Evolutionary conservation across 2,888 invertebrate genomes (phyloP).

Genomic region (Dendrolimus pini): DNA sequence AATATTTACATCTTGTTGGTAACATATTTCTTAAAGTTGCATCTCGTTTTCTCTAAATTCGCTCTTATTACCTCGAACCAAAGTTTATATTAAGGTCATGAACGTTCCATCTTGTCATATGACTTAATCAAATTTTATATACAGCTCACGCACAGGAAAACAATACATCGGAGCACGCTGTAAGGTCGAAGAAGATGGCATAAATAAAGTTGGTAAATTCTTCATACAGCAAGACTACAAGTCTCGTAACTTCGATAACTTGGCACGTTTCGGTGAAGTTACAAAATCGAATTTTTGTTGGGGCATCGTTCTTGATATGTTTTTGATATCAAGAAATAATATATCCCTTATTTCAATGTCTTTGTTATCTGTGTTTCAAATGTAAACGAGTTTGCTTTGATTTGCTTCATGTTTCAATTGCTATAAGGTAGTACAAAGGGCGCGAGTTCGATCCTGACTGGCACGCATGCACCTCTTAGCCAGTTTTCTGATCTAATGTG

Average conservation of each 20-base stretch:
- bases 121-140: background rate
- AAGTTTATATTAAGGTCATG: background rate
- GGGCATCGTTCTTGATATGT: slow-evolving; percentile 31
- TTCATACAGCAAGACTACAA: too few relatives aligned
- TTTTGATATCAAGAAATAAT: slow-evolving; percentile 36
- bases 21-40: too few relatives aligned
- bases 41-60: too few relatives aligned
- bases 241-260: background rate
- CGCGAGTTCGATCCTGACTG: too few relatives aligned
- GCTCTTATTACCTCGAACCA: background rate
- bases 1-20: too few relatives aligned
- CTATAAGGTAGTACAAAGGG: background rate
- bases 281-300: slow-evolving; percentile 40
- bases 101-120: background rate
- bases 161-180: background rate
- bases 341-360: slow-evolving; percentile 11
- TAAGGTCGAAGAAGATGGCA: background rate
- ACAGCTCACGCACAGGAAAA: background rate
- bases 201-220: background rate
- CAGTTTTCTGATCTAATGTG: too few relatives aligned
- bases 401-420: background rate
- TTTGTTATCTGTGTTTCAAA: background rate
- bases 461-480: too few relatives aligned
- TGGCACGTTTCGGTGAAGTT: slow-evolving; percentile 36
- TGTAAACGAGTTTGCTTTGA: background rate